Conservation (phyloP, 2,797 vertebrate species). For the Enteromius mattozi region DNA sequence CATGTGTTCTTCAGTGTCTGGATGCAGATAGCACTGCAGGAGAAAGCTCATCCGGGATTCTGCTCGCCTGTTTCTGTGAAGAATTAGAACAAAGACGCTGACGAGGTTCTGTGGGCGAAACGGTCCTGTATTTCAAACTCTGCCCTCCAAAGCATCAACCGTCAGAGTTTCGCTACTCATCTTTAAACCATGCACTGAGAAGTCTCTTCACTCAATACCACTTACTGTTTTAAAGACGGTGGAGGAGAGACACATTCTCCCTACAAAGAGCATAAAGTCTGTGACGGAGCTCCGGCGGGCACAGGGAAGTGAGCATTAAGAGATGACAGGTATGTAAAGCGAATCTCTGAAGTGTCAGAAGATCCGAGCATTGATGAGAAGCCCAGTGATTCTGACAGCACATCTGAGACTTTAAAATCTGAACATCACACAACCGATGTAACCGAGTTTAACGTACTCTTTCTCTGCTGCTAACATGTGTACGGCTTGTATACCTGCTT, state of each 20-base stretch:
- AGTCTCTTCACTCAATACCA: slow-evolving; percentile 75
- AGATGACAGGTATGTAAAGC: slow-evolving; percentile 77
- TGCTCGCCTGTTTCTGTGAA: neutral
- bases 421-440: slow-evolving; percentile 66
- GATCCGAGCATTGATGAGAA: slow-evolving; percentile 77
- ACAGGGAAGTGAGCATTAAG: slow-evolving; percentile 72
- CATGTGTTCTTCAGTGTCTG: slow-evolving; percentile 36
- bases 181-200: slow-evolving; percentile 71
- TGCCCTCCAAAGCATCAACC: slow-evolving; percentile 65
- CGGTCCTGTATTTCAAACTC: slow-evolving; percentile 57
- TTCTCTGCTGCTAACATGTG: slow-evolving; percentile 49
- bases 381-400: slow-evolving; percentile 72
- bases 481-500: slow-evolving; percentile 26
- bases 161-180: slow-evolving; percentile 62
- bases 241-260: slow-evolving; percentile 77
- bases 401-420: slow-evolving; percentile 80
- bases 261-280: slow-evolving; percentile 83
- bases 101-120: slow-evolving; percentile 7
- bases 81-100: slow-evolving; percentile 5
- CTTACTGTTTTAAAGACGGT: slow-evolving; percentile 81
- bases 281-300: slow-evolving; percentile 53
- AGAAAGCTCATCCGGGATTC: slow-evolving; percentile 25
- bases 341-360: slow-evolving; percentile 82
- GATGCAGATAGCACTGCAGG: slow-evolving; percentile 7
- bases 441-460: slow-evolving; percentile 59